Base-by-base conservation (phyloP, 2,113 vertebrate genomes). In the Agapornis roseicollis region DNA sequence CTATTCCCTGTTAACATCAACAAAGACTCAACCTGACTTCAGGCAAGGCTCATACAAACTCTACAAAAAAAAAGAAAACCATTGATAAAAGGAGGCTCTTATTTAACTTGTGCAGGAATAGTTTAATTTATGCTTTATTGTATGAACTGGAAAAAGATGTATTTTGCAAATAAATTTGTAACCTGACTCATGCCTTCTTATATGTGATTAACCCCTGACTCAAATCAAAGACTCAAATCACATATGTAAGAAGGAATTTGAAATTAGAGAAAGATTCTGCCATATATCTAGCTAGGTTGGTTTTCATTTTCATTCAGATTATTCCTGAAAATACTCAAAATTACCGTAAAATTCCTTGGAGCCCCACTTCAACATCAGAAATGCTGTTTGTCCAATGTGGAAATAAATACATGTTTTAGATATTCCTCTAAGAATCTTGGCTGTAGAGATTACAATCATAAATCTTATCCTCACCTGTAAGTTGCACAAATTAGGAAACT, bases 381-480 rank as follows among this genome's bases (percentile, higher is more conserved):
- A 88, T 52, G 9, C 3, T 79, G 11, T 28, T 77, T 3, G 2
- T 63, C 41, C 28, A 29, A 11, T 6, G 31, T 41, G 25, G 37
- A 84, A 77, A 37, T 58, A 56, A 73, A 78, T 52, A 10, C 14
- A 4, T 41, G 27, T 73, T 7, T 29, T 12, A 37, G 9, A 69
- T 55, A 4, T 55, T 88, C 28, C 3, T 60, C 63, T 49, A 39
- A 47, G 33, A 65, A 9, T 42, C 41, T n/a, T 73, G 78, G 47
- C 37, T 71, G 5, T 8, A 24, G 33, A 84, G 20, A 46, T 80
- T 22, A 70, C 31, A 66, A 13, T 41, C 56, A 84, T 55, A 52
- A 61, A 70, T 49, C 37, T 63, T 17, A 47, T 39, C 7, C 28
- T 27, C 3, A 37, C 17, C 0, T 0, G 46, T 49, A 33, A 88